Percentiles rank a stretch among this genome's conserved stretches.
phyloP scores from a whole-genome alignment of 2,113 vertebrate species.

The Python bivittatus region DNA sequence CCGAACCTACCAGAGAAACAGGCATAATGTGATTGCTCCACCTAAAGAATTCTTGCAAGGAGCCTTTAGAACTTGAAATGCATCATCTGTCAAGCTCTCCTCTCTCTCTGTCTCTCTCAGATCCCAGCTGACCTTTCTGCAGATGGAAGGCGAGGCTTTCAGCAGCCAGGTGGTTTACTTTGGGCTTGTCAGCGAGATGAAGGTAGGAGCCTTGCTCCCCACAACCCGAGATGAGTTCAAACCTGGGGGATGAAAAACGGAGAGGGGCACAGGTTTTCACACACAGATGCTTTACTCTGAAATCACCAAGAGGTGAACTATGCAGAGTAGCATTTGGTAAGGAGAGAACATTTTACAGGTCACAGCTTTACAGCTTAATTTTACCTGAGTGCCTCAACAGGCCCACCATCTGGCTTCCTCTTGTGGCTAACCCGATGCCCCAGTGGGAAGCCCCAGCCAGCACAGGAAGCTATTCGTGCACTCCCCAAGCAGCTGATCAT shows the following conservation, averaged over 20 bases:
- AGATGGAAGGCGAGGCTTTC: not conserved
- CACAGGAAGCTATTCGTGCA: not conserved
- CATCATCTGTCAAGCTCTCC: not conserved
- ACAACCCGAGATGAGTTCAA: not conserved
- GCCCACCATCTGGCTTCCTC: not conserved
- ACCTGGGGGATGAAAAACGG: not conserved
- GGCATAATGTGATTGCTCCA: rapidly evolving
- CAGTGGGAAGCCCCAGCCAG: not conserved
- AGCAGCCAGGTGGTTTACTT: too few species aligned
- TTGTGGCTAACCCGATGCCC: too few species aligned
- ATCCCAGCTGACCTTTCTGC: not conserved
- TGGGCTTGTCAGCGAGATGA: conserved; percentile 27
- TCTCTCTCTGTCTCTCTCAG: not conserved
- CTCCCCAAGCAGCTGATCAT: not conserved
- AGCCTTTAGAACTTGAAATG: not conserved
- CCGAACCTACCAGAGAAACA: not conserved
- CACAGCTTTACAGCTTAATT: not conserved
- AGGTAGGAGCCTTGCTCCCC: not conserved
- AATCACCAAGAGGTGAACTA: not conserved
- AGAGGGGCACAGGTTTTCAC: not conserved
- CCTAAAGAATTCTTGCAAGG: not conserved
- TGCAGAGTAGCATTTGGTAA: not conserved
- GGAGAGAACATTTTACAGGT: not conserved
- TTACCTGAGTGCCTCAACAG: not conserved
- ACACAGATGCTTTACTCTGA: not conserved